Evolutionary conservation across 2,113 vertebrate species (phyloP).

Genomic region (Gambusia holbrooki): DNA sequence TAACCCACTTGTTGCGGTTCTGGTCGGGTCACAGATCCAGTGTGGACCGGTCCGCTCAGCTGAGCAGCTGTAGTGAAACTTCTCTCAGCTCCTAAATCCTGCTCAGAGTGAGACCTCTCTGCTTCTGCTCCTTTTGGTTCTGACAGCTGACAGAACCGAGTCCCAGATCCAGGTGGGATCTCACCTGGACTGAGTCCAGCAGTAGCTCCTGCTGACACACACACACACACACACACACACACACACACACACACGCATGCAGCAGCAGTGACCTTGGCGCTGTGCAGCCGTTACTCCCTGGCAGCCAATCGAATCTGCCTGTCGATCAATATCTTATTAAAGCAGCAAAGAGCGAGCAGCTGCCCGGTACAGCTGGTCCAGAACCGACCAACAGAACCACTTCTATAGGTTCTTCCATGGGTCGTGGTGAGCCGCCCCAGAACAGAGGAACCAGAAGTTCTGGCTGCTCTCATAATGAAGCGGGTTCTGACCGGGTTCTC

Average conservation of each 20-base stretch:
- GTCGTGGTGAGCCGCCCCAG: too few species aligned
- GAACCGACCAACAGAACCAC: too few species aligned
- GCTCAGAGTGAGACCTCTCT: too few species aligned
- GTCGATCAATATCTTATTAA: constrained; percentile 99
- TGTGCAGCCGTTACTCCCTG: constrained; percentile 93
- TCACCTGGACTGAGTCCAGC: constrained; percentile 10
- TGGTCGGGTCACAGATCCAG: neutral
- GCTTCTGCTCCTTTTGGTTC: too few species aligned
- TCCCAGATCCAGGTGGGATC: neutral
- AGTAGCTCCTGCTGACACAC: constrained; percentile 7
- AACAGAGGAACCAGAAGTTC: neutral
- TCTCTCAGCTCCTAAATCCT: neutral
- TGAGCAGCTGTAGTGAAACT: neutral
- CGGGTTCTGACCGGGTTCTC: too few species aligned
- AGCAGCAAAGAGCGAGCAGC: constrained; percentile 75
- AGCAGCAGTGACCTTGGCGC: constrained; percentile 88
- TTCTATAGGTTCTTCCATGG: too few species aligned
- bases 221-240: constrained; percentile 28
- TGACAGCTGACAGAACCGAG: neutral
- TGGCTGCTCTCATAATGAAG: too few species aligned
- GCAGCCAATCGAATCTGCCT: constrained; percentile 93
- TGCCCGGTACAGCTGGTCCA: constrained; percentile 53
- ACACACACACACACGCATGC: constrained; percentile 33
- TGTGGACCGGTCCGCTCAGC: neutral
- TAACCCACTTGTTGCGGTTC: neutral